phyloP scores from a whole-genome alignment of 2,113 vertebrate genomes.

The Halichoeres trimaculatus region DNA sequence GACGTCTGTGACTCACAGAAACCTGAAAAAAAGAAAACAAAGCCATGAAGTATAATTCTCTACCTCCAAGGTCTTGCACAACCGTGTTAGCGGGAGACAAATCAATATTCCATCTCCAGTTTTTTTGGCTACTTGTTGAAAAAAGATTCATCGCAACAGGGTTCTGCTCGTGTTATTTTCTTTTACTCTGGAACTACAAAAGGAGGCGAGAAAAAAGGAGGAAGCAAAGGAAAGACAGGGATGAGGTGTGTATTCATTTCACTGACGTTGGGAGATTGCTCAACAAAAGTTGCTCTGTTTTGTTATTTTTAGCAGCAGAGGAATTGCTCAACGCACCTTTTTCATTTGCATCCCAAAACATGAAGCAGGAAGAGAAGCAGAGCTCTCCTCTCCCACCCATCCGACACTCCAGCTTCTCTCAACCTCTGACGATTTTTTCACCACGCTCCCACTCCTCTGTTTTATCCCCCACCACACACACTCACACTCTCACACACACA shows the following conservation, averaged over 20 bases:
- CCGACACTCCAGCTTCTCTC: conserved; percentile 33
- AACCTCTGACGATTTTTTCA: conserved; percentile 23
- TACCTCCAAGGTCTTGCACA: conserved; percentile 33
- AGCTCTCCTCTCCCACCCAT: conserved; percentile 31
- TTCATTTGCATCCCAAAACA: conserved; percentile 36
- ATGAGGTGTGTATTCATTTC: not conserved
- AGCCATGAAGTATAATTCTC: conserved; percentile 19
- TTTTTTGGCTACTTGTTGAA: not conserved
- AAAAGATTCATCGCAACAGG: conserved; percentile 16
- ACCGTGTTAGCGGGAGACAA: conserved; percentile 41
- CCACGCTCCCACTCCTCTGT: conserved; percentile 49
- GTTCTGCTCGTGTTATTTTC: conserved; percentile 30
- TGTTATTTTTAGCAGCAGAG: conserved; percentile 24
- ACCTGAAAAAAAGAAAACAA: not conserved
- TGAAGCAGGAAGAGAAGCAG: conserved; percentile 7
- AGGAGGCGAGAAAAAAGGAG: conserved; percentile 7
- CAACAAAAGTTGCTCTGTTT: conserved; percentile 47
- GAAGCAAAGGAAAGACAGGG: not conserved
- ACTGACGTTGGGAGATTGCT: conserved; percentile 29
- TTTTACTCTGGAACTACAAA: conserved; percentile 37
- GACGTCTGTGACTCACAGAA: not conserved
- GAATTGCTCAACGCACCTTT: conserved; percentile 39
- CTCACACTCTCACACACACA: conserved; percentile 19
- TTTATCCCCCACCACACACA: conserved; percentile 39
- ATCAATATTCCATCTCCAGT: conserved; percentile 62